A percentile compares a stretch with the other conserved stretches of the same genome.
Conservation (phyloP, 2,888 invertebrate genomes). For the Sphaerophoria rueppellii region DNA sequence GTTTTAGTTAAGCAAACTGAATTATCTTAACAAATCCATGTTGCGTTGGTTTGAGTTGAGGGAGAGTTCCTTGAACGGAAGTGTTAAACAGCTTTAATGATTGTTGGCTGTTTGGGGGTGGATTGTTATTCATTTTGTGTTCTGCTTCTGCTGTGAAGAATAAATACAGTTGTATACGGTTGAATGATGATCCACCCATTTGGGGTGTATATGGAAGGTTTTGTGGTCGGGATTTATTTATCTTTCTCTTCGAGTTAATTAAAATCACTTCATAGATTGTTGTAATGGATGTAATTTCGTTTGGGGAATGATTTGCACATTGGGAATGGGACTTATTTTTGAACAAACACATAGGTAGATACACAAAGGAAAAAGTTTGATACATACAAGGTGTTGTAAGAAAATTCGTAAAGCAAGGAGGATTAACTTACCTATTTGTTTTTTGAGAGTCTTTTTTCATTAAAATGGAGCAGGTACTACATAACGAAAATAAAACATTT, state of each 20-base stretch:
- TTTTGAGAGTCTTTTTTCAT: no score
- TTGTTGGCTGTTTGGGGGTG: neutral
- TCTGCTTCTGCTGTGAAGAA: conserved; percentile 4
- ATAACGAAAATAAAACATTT: no score
- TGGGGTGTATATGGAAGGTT: neutral
- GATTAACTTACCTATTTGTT: no score
- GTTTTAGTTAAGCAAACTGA: conserved; percentile 73
- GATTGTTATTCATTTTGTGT: conserved; percentile 21
- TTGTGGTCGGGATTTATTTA: conserved; percentile 53
- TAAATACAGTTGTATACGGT: conserved; percentile 67
- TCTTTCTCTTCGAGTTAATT: conserved; percentile 69
- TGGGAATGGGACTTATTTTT: no score
- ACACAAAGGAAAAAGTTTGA: no score
- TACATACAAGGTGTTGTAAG: no score
- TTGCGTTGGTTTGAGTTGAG: conserved; percentile 36
- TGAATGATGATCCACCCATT: conserved; percentile 41
- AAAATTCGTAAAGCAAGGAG: no score
- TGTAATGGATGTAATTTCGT: conserved; percentile 42
- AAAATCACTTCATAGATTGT: conserved; percentile 74
- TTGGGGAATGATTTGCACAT: no score
- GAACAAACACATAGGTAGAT: no score
- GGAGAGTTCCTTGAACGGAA: conserved; percentile 15
- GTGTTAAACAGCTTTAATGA: conserved; percentile 17
- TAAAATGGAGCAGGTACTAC: no score
- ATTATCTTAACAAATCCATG: conserved; percentile 73